Evolutionary conservation across 1,140 invertebrate genomes (phyloP).

Genomic region (Trissolcus basalis): DNA sequence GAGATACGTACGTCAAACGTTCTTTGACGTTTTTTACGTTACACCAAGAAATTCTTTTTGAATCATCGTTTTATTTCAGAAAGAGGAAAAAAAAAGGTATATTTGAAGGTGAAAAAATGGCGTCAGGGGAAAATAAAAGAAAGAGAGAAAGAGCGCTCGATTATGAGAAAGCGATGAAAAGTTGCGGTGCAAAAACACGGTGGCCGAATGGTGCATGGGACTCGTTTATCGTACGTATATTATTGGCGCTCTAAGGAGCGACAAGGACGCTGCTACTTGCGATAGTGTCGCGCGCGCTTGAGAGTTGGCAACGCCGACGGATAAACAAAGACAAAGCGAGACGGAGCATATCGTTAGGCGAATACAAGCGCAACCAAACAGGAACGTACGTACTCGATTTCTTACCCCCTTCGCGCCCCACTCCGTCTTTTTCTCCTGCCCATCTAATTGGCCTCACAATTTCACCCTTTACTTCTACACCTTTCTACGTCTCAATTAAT

Average conservation of each 20-base stretch:
- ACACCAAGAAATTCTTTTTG: too few species aligned
- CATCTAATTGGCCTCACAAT: neutral
- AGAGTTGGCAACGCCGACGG: conserved; percentile 38
- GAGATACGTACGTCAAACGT: conserved; percentile 38
- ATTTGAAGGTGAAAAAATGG: too few species aligned
- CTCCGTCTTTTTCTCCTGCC: neutral
- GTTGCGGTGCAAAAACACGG: conserved; percentile 36
- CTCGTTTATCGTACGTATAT: conserved; percentile 44
- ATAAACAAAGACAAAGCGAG: conserved; percentile 37
- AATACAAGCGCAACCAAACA: conserved; percentile 61
- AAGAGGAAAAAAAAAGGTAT: neutral
- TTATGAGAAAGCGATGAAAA: conserved; percentile 39
- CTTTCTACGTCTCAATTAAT: neutral
- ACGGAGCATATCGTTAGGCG: conserved; percentile 63
- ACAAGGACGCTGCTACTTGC: conserved; percentile 38
- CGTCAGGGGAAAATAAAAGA: too few species aligned
- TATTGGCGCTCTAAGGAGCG: conserved; percentile 36
- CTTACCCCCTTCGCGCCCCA: conserved; percentile 3
- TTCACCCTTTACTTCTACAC: neutral
- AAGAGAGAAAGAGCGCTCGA: neutral
- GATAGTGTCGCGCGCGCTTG: conserved; percentile 27
- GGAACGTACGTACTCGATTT: conserved; percentile 31
- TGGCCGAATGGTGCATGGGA: conserved; percentile 28
- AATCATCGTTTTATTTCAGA: too few species aligned
- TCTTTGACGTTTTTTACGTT: too few species aligned